Evolutionary conservation across 2,888 invertebrate species (phyloP).

Genomic region (Hypercompe scribonia): DNA sequence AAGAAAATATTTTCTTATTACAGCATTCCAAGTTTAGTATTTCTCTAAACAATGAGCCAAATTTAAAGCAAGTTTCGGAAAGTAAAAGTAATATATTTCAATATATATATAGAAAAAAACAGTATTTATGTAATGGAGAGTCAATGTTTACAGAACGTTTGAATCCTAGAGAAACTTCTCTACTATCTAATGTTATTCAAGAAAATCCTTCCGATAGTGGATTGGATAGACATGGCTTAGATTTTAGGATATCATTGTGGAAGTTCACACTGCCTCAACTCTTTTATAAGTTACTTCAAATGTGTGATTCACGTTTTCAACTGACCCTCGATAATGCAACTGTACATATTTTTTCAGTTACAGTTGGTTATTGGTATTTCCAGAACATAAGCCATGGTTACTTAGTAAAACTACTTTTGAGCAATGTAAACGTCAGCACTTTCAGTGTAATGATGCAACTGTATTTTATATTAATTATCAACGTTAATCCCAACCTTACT

Average conservation of each 20-base stretch:
- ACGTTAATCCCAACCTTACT: constrained; percentile 33
- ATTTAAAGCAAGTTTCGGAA: not conserved
- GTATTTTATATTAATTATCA: constrained; percentile 58
- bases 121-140: constrained; percentile 3
- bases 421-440: constrained; percentile 43
- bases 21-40: not conserved
- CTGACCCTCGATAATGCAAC: constrained; percentile 15
- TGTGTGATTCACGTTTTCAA: constrained; percentile 15
- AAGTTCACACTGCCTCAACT: constrained; percentile 39
- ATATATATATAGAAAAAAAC: constrained; percentile 6
- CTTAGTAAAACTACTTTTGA: constrained; percentile 51
- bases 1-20: constrained; percentile 4
- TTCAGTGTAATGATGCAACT: constrained; percentile 53
- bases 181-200: constrained; percentile 14
- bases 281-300: constrained; percentile 23
- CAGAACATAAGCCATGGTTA: constrained; percentile 55
- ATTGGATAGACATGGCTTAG: constrained; percentile 26
- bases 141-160: not conserved
- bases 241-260: constrained; percentile 34
- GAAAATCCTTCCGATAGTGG: constrained; percentile 26
- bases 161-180: constrained; percentile 7
- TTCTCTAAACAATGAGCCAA: not conserved
- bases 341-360: constrained; percentile 33
- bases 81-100: constrained; percentile 3
- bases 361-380: constrained; percentile 54